A percentile compares a stretch with the other conserved stretches of the same genome.
Conservation (phyloP, 2,113 vertebrate species). For the Corythornis madagascariensis region DNA sequence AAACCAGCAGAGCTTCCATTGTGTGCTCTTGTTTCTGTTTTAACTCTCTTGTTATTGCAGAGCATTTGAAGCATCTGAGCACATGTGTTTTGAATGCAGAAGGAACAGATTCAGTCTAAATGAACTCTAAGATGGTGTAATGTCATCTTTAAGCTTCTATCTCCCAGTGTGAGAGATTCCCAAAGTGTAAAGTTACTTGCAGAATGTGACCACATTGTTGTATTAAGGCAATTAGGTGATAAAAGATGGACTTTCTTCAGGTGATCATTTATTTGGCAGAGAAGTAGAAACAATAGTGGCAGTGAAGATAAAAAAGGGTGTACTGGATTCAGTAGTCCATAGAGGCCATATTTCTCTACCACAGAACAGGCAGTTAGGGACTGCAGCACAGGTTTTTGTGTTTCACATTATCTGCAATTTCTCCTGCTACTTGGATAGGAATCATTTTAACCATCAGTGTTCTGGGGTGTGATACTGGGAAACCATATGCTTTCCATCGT, state of each 20-base stretch:
- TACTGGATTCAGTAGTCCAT: neutral
- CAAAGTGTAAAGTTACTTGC: neutral
- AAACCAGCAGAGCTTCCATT: neutral
- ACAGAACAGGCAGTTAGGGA: neutral
- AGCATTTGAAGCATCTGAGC: neutral
- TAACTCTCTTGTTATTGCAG: neutral
- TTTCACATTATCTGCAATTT: neutral
- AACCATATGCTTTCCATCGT: neutral
- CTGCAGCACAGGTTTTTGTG: neutral
- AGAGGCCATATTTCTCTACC: neutral
- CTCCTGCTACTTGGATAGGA: neutral
- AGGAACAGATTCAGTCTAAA: neutral
- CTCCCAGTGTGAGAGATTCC: neutral
- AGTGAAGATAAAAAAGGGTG: neutral
- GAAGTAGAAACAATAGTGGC: neutral
- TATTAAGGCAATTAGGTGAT: neutral
- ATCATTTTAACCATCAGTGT: neutral
- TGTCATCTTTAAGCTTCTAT: neutral
- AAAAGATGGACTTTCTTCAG: neutral
- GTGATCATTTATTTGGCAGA: neutral
- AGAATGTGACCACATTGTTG: neutral
- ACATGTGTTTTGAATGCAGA: neutral
- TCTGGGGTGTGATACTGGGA: neutral
- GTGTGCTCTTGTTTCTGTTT: neutral
- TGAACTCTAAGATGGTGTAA: neutral